Conservation (phyloP, 2,888 invertebrate genomes). For the Thalpophila matura region DNA sequence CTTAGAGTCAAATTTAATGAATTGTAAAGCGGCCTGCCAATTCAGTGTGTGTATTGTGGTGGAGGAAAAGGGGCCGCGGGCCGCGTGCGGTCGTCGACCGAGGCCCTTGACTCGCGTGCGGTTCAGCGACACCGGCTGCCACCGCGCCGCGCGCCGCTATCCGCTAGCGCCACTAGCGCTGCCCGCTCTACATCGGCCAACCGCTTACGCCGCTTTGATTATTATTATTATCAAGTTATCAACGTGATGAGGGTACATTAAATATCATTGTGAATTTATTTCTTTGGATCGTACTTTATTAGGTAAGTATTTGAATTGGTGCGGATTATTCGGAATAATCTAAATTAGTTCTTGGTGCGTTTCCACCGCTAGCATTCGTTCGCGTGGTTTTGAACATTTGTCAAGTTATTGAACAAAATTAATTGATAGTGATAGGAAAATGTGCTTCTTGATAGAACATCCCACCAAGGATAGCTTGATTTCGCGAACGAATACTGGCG, state of each 20-base stretch:
- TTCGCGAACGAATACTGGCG: too few species aligned
- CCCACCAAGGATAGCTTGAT: too few species aligned
- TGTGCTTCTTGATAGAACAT: too few species aligned
- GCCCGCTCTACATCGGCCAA: constrained; percentile 6
- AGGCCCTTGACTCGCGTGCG: constrained; percentile 88
- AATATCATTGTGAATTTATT: neutral
- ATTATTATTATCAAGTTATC: too few species aligned
- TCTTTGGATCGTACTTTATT: constrained; percentile 9
- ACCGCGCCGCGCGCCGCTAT: constrained; percentile 64
- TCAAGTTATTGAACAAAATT: too few species aligned
- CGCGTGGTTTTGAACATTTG: too few species aligned
- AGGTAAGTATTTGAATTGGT: too few species aligned
- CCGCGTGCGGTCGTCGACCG: constrained; percentile 88
- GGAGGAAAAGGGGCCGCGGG: constrained; percentile 78
- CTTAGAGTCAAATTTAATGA: constrained; percentile 64
- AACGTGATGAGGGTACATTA: neutral
- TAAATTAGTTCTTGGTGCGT: too few species aligned
- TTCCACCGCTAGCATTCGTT: too few species aligned
- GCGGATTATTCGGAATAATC: too few species aligned
- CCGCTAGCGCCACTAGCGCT: constrained; percentile 57
- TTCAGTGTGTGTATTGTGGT: constrained; percentile 79
- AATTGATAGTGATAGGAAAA: too few species aligned
- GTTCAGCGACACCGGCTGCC: constrained; percentile 87
- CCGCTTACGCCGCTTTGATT: constrained; percentile 11
- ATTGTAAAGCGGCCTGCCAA: constrained; percentile 76